Evolutionary conservation across 2,797 vertebrate species (phyloP), one percentile per base, ranked within the genome.

Genomic region (Dendrocincla tyrannina): DNA sequence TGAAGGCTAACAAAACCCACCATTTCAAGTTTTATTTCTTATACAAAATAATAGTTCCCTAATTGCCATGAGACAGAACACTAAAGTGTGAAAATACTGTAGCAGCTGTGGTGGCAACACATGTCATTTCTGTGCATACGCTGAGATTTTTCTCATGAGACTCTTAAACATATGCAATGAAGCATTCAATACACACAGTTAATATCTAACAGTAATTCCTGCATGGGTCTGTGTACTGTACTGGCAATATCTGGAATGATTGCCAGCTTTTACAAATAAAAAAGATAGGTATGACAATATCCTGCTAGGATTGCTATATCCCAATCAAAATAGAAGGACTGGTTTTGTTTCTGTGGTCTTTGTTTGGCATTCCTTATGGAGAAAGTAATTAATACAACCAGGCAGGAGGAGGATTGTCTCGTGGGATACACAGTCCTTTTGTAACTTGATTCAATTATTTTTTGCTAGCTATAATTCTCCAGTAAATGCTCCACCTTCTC

Each of bases 51-150:
- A 91, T 97, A 49, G 77, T 82, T 88, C 88, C 50, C 83, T 73
- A 67, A 95, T 93, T 79, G 76, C 85, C 87, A 69, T 76, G 73
- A 89, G 79, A 93, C 68, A 94, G 58, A 73, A 95, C 4, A 13
- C 49, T 66, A 39, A 84, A 88, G 87, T 92, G 85, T 94, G 85
- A 94, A 96, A 93, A 84, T 84, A 49, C 87, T 88, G 66, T 53
- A 78, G 89, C 94, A 97, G 95, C 87, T 97, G 95, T 88, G 69
- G 91, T 93, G 89, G 95, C 94, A 96, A 94, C 89, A 94, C 93
- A 96, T 93, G 93, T 94, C 87, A 93, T 89, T 94, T 82, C 91
- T 95, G 66, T 92, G 91, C 91, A 82, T 67, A 86, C 22, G 5
- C 76, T 73, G 85, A 86, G 62, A 76, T 94, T 94, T 96, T 95